phyloP scores from a whole-genome alignment of 2,888 invertebrate species.

The Pinctada fucata region DNA sequence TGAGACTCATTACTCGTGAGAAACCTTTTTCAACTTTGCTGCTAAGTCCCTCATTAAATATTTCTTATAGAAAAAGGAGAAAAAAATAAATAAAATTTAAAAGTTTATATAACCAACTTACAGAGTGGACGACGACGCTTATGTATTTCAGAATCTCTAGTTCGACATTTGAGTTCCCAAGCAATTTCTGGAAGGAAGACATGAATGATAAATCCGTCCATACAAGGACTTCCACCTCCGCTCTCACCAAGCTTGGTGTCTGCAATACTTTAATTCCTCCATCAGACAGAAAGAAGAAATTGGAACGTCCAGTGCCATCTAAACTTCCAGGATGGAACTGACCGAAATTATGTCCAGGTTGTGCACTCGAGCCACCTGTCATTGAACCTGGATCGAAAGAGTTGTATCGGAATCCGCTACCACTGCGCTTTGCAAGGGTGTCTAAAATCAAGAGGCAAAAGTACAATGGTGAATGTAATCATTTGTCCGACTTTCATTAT shows the following conservation, averaged over 20 bases:
- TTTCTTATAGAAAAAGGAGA: no score
- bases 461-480: no score
- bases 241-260: constrained; percentile 11
- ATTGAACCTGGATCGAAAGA: background rate
- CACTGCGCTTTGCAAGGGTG: background rate
- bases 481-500: no score
- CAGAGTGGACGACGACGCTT: constrained; percentile 37
- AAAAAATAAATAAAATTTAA: no score
- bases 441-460: background rate
- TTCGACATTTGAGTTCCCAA: constrained; percentile 30
- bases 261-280: background rate
- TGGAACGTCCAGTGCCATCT: background rate
- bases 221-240: constrained; percentile 42
- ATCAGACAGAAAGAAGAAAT: background rate
- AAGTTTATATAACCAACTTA: constrained; percentile 17
- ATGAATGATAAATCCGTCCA: constrained; percentile 46
- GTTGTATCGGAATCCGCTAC: background rate
- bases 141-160: constrained; percentile 43
- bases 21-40: no score
- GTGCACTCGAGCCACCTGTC: background rate
- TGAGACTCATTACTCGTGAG: no score
- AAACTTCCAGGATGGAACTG: background rate
- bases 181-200: constrained; percentile 26
- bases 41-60: no score
- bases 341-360: background rate